Base-by-base conservation (phyloP, 30 jellyfish, hydroid and myxozoan species). In the Catostylus mosaicus region DNA sequence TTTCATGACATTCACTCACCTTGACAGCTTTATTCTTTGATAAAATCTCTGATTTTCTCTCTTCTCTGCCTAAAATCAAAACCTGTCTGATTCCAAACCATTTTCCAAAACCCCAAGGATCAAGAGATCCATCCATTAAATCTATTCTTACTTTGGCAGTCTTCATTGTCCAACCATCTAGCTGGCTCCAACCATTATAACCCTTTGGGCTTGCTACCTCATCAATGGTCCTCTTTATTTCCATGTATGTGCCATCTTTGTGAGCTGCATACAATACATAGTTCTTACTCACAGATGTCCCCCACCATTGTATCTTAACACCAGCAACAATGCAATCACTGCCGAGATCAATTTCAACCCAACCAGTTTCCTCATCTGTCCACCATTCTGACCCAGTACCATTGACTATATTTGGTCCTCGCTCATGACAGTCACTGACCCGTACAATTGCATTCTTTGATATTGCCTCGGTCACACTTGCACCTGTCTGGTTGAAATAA, bases 231-330 rank as follows among this genome's bases (percentile, higher is more conserved):
- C 24, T 57, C 32, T 26, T 47, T 12, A 40, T 30, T 22, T 59
- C 54, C 27, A 8, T 59, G 26, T n/a, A 63, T 6, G 26, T 35
- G 52, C 70, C 73, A 45, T 78, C 36, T 27, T 52, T 60, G 2
- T 27, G 47, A 63, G 89, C 69, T 22, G 78, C 89, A 37, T 32
- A 60, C 30, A 78, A 37, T 9, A 23, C n/a, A 40, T 78, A 78
- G 51, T 78, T 43, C 31, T 51, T 40, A 18, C 80, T 65, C 26
- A 78, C 66, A 65, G 78, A 52, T 33, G 67, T 78, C n/a, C 89
- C 89, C 89, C 89, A 78, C 89, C 89, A 78, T 36, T 78, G 89
- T 46, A 78, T 78, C 30, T 61, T 54, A 37, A 78, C 71, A 19
- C 30, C 56, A 3, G 54, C 47, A n/a, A 78, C 56, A 62, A 22